A percentile compares a stretch with the other conserved stretches of the same genome.
Evolutionary conservation across 2,888 invertebrate species (phyloP).

Genomic region (Myopa tessellatipennis): DNA sequence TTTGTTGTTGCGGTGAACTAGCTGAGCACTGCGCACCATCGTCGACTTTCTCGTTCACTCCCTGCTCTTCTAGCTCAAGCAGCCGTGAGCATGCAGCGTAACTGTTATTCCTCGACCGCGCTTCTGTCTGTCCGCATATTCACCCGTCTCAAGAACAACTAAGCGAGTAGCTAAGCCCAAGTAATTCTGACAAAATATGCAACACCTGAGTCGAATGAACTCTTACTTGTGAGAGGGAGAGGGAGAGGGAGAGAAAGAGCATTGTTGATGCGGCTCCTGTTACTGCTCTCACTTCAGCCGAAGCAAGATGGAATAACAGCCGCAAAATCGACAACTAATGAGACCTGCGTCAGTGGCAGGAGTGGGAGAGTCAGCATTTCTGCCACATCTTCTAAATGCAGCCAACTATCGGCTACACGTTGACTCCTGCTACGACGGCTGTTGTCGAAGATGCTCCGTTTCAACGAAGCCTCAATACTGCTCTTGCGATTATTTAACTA

Average conservation of each 20-base stretch:
- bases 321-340: no score
- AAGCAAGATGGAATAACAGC: no score
- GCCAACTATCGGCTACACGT: no score
- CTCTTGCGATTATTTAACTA: slow-evolving; percentile 27
- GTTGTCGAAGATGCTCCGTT: slow-evolving; percentile 6
- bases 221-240: not conserved
- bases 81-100: not conserved
- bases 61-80: not conserved
- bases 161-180: slow-evolving; percentile 59
- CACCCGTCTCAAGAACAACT: slow-evolving; percentile 45
- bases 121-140: slow-evolving; percentile 21
- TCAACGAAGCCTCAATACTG: slow-evolving; percentile 14
- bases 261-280: no score
- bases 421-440: not conserved
- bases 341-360: no score
- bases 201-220: slow-evolving; percentile 57
- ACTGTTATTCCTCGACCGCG: slow-evolving; percentile 22
- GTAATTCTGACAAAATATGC: slow-evolving; percentile 65
- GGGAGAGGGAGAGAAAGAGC: slow-evolving; percentile 7
- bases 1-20: no score
- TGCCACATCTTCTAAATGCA: no score
- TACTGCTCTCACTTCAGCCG: no score
- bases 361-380: no score
- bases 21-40: no score
- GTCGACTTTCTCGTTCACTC: no score